Conservation (phyloP, 2,888 invertebrate species). For the Cataglyphis altisquamis region DNA sequence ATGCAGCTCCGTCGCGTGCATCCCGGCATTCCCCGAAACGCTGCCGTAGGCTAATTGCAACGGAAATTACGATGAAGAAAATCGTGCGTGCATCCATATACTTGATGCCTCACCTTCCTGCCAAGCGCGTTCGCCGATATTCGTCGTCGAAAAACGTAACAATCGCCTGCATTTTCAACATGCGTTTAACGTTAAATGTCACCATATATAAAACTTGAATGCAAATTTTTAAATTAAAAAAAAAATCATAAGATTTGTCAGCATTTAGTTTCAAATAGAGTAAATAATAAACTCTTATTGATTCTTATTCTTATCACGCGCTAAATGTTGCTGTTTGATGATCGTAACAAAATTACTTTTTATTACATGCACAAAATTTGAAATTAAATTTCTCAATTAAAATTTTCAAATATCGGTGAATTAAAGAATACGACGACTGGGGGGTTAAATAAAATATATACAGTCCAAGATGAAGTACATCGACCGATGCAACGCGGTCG, state of each 20-base stretch:
- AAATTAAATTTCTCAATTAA: background rate
- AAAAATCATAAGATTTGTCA: background rate
- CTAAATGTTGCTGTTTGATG: background rate
- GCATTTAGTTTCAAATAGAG: background rate
- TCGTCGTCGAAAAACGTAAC: background rate
- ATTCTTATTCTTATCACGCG: background rate
- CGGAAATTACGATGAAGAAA: conserved; percentile 48
- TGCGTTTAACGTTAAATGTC: background rate
- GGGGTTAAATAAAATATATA: background rate
- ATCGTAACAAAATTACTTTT: background rate
- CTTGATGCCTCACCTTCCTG: background rate
- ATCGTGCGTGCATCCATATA: conserved; percentile 29
- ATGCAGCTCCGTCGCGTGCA: conserved; percentile 76
- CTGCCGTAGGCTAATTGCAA: conserved; percentile 63
- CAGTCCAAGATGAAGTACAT: conserved; percentile 4
- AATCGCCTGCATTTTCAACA: background rate
- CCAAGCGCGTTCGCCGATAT: background rate
- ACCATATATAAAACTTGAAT: background rate
- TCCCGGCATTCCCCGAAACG: conserved; percentile 72
- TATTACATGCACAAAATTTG: background rate
- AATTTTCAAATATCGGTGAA: too few species aligned
- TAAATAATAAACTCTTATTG: background rate
- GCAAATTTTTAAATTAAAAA: background rate
- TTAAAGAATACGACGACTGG: too few species aligned
- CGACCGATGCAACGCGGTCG: background rate